Conservation (phyloP, 2,113 vertebrate genomes). For the Dicaeum eximium region DNA sequence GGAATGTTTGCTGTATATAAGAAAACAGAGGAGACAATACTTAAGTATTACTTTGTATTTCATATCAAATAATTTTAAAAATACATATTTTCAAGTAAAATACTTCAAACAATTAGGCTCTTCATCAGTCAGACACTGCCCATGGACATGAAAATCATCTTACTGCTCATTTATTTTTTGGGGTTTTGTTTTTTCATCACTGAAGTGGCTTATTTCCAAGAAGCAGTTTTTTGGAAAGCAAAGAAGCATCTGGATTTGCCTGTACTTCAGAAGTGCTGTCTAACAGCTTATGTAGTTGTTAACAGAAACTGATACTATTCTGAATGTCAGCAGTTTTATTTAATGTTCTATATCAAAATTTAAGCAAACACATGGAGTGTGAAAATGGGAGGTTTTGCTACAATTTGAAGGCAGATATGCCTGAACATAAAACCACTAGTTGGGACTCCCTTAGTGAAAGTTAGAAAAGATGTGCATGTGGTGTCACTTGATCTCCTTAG, state of each 20-base stretch:
- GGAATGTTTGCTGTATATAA: not conserved
- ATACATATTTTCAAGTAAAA: not conserved
- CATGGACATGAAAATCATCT: constrained; percentile 9
- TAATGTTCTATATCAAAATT: not conserved
- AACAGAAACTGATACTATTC: not conserved
- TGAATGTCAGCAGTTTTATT: not conserved
- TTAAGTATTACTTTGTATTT: not conserved
- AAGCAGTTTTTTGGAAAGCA: not conserved
- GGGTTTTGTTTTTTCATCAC: not conserved
- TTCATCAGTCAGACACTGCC: not conserved
- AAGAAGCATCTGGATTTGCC: not conserved
- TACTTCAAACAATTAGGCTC: not conserved
- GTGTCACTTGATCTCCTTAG: not conserved
- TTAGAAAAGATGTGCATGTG: not conserved
- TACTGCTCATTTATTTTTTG: not conserved
- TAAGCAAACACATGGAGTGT: not conserved
- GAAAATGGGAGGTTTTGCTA: not conserved
- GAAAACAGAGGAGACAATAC: not conserved
- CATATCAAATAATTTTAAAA: not conserved
- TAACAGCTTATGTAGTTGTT: not conserved
- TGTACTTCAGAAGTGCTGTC: not conserved
- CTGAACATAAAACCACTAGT: not conserved
- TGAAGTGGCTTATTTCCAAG: not conserved
- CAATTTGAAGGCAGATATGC: not conserved
- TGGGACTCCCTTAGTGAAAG: not conserved